Evolutionary conservation across 2,797 vertebrate genomes (phyloP).

Genomic region (Iguana delicatissima): DNA sequence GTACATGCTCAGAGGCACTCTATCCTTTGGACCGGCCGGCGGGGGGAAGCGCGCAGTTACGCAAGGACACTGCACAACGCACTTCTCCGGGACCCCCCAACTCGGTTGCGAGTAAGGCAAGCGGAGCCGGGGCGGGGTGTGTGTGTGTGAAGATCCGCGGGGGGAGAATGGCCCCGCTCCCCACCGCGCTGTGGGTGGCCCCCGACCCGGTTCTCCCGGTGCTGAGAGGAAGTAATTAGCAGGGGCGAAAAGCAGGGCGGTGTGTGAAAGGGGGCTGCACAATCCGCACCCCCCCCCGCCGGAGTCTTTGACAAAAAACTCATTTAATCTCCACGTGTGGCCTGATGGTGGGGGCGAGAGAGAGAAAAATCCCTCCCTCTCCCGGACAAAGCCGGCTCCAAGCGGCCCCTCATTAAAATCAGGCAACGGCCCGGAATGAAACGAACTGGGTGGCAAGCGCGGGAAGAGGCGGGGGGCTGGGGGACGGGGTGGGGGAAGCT

Average conservation of each 20-base stretch:
- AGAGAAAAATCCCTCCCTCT: too few relatives aligned
- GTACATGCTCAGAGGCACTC: neutral
- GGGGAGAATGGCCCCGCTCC: too few relatives aligned
- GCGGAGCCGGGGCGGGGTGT: neutral
- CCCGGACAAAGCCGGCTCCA: neutral
- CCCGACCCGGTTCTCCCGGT: too few relatives aligned
- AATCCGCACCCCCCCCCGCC: neutral
- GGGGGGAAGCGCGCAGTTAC: neutral
- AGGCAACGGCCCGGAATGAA: neutral
- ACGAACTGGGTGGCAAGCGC: neutral
- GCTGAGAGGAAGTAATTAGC: neutral
- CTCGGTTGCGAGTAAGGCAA: too few relatives aligned
- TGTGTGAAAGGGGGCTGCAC: neutral
- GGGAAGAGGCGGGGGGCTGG: too few relatives aligned
- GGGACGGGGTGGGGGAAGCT: neutral
- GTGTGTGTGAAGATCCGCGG: too few relatives aligned
- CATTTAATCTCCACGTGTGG: neutral
- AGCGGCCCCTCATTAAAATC: neutral
- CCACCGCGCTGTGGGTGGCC: neutral
- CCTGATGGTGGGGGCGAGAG: neutral
- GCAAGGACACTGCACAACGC: neutral
- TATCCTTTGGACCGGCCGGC: too few relatives aligned
- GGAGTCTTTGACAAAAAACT: neutral
- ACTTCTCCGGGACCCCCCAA: too few relatives aligned
- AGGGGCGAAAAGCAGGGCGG: accelerated